These are phyloP conservation scores for Melanotaenia pygmaea DNA, from an alignment of 2,797 vertebrate genomes.

Conservation along the genomic window DNA sequence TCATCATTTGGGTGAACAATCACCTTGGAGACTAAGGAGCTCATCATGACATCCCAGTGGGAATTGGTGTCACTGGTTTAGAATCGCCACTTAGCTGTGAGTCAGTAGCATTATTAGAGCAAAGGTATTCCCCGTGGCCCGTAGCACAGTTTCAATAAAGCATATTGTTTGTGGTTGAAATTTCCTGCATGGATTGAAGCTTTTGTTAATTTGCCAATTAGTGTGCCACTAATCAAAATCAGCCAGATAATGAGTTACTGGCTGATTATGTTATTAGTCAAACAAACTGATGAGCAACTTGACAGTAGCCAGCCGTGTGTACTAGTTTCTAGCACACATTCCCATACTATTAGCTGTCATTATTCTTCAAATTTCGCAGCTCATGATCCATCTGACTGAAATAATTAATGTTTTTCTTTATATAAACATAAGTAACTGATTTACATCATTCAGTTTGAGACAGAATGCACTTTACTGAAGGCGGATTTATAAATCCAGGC, in stretches of 20 bases:
- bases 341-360: background rate
- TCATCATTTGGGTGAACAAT: conserved; percentile 60
- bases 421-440: no score
- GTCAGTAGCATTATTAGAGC: conserved; percentile 35
- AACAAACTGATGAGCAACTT: conserved; percentile 9
- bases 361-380: conserved; percentile 21
- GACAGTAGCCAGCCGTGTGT: background rate
- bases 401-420: no score
- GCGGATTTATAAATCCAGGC: no score
- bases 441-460: no score
- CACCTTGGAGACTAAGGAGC: conserved; percentile 67
- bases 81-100: conserved; percentile 41
- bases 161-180: conserved; percentile 1
- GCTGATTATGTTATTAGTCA: conserved; percentile 27
- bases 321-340: background rate
- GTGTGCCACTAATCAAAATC: conserved; percentile 17
- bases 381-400: background rate
- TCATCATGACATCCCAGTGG: conserved; percentile 45
- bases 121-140: conserved; percentile 46
- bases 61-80: conserved; percentile 53
- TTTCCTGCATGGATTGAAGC: conserved; percentile 3
- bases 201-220: conserved; percentile 7
- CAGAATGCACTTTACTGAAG: no score
- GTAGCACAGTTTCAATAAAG: conserved; percentile 9
- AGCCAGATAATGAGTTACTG: conserved; percentile 22